phyloP scores from a whole-genome alignment of 2,888 invertebrate species.

The Andrena dorsata region DNA sequence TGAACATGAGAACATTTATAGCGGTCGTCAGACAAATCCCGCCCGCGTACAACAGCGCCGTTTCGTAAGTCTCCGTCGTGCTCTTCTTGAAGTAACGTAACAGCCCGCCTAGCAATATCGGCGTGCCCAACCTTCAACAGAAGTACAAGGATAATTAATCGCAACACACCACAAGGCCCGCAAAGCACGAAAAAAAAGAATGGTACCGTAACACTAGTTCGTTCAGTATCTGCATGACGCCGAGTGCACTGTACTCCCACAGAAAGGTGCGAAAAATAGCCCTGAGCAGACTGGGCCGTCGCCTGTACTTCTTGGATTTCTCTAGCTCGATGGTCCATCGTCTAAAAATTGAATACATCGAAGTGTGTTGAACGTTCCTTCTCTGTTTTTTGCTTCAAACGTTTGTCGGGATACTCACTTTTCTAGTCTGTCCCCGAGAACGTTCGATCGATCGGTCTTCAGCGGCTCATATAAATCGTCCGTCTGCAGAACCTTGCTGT shows the following conservation, averaged over 20 bases:
- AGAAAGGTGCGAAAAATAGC: constrained; percentile 85
- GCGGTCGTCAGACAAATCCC: constrained; percentile 80
- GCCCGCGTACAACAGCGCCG: constrained; percentile 80
- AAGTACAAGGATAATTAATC: neutral
- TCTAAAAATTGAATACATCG: constrained; percentile 76
- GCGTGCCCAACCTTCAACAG: constrained; percentile 87
- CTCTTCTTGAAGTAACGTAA: constrained; percentile 87
- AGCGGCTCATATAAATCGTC: constrained; percentile 91
- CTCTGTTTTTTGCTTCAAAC: neutral
- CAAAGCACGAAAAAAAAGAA: neutral
- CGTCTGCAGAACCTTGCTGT: constrained; percentile 89
- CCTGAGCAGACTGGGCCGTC: constrained; percentile 84
- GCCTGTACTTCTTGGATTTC: constrained; percentile 77
- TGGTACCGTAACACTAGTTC: constrained; percentile 73
- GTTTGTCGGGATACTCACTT: constrained; percentile 84
- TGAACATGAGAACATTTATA: constrained; percentile 87
- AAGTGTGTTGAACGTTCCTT: neutral
- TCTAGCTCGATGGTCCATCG: constrained; percentile 85
- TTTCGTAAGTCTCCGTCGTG: constrained; percentile 68
- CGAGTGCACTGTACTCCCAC: constrained; percentile 84
- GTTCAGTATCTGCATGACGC: constrained; percentile 85
- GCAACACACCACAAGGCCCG: neutral
- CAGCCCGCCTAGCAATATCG: constrained; percentile 88
- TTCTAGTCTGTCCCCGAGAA: constrained; percentile 90
- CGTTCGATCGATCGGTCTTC: constrained; percentile 89